phyloP scores from a whole-genome alignment of 1,140 invertebrate genomes.

The Conopomorpha cramerella region DNA sequence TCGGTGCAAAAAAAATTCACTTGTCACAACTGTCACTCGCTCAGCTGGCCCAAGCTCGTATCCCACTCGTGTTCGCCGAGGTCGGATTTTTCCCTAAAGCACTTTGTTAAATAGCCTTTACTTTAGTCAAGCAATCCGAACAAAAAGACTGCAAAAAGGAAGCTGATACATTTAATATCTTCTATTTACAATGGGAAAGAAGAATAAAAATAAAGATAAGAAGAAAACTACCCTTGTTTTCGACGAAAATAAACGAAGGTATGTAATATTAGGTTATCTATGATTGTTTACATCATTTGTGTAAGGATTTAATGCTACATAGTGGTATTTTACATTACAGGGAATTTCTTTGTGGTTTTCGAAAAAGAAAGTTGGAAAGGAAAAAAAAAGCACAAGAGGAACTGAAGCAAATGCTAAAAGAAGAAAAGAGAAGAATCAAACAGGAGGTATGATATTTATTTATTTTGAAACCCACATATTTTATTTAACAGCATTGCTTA shows the following conservation, averaged over 20 bases:
- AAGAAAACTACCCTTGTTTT: slow-evolving; percentile 52
- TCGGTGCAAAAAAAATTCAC: no score
- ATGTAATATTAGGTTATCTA: slow-evolving; percentile 4
- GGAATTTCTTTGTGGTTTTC: slow-evolving; percentile 78
- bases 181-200: slow-evolving; percentile 26
- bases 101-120: no score
- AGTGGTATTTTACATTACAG: slow-evolving; percentile 20
- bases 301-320: slow-evolving; percentile 1
- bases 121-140: no score
- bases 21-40: no score
- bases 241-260: slow-evolving; percentile 54
- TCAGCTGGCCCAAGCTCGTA: no score
- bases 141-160: slow-evolving; percentile 12
- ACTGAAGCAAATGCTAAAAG: slow-evolving; percentile 70
- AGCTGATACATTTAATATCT: slow-evolving; percentile 7
- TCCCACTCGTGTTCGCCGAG: no score
- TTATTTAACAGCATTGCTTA: no score
- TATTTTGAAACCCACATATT: no score
- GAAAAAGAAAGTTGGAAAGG: slow-evolving; percentile 74
- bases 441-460: slow-evolving; percentile 59
- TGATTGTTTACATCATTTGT: neutral
- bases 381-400: slow-evolving; percentile 72
- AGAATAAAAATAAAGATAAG: slow-evolving; percentile 36
- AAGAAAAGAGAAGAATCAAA: slow-evolving; percentile 74
- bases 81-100: no score